Evolutionary conservation across 30 jellyfish, hydroid and myxozoan species (phyloP), one percentile per base, ranked within the genome.

Genomic region (Chrysaora quinquecirrha): DNA sequence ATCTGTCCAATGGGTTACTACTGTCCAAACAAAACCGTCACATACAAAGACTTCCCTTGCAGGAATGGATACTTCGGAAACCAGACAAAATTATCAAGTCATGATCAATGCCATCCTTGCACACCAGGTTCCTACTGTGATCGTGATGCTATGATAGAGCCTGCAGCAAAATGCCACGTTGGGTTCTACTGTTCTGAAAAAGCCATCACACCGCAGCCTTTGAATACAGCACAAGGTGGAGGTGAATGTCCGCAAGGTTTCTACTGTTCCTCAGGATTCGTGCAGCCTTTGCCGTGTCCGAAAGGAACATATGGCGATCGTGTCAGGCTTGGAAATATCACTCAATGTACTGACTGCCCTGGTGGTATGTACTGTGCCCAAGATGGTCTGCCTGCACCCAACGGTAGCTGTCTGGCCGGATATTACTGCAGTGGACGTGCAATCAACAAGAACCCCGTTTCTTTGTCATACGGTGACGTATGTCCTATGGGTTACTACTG

Each of bases 121-220:
- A 94, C 97, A 30, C 97, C 97, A 20, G 99, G 99, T 3, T 87
- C 75, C 71, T 94, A 82, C 73, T 94, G 99, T 69, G 99, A 87
- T 29, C 78, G 89, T 19, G 96, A 94, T 34, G 96, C 87, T 2
- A 75, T 94, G 95, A 78, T 80, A 0, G 29, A 48, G 3, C 99
- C 99, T 7, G 96, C 90, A 14, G 91, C 67, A 18, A 82, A 94
- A 62, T 94, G 99, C 66, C 89, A 69, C 64, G 96, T 76, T n/a
- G 99, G 99, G 9, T 94, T 72, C 49, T 94, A 61, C 86, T 94
- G 99, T 63, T 31, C 95, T 18, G 90, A 72, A 29, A 94, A 83
- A 73, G 97, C 99, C 28, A 83, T 84, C 67, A 54, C 96, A 18
- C 95, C 99, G 0, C 85, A 83, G 31, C 99, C 99, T 0, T 16